These are phyloP conservation scores for Notolabrus celidotus DNA, from an alignment of 2,797 vertebrate species.

Conservation along the genomic window DNA sequence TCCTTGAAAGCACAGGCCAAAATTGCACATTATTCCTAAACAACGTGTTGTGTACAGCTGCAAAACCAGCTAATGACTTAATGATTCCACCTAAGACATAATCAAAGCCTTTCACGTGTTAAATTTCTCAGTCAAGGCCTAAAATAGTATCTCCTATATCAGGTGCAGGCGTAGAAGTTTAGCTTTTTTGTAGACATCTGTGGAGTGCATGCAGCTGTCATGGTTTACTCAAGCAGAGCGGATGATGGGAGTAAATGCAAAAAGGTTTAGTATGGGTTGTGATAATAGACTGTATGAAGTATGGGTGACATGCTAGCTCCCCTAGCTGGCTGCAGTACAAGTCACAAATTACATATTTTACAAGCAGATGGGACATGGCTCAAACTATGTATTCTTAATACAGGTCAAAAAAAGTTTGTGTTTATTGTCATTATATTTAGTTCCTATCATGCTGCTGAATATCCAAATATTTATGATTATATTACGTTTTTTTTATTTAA, in stretches of 20 bases:
- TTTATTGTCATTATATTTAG: no score
- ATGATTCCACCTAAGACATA: not conserved
- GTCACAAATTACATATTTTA: no score
- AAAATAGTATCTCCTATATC: slow-evolving; percentile 26
- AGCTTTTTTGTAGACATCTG: slow-evolving; percentile 2
- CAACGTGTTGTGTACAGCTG: not conserved
- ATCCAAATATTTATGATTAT: no score
- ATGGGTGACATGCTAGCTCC: no score
- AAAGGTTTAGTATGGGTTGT: not conserved
- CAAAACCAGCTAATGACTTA: slow-evolving; percentile 10
- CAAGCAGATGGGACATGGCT: no score
- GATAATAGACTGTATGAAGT: no score
- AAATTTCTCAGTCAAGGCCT: slow-evolving; percentile 33
- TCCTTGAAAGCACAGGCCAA: slow-evolving; percentile 2
- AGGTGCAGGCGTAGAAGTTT: slow-evolving; percentile 52
- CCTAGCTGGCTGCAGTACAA: no score
- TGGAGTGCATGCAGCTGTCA: not conserved
- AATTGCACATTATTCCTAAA: not conserved
- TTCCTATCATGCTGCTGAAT: no score
- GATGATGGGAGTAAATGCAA: not conserved
- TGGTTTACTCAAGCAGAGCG: slow-evolving; percentile 18
- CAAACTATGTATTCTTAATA: no score
- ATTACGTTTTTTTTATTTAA: no score
- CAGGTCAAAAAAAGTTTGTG: no score
- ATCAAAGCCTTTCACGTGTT: slow-evolving; percentile 29